Evolutionary conservation across 2,113 vertebrate species (phyloP).

Genomic region (Ceuthmochares aereus): DNA sequence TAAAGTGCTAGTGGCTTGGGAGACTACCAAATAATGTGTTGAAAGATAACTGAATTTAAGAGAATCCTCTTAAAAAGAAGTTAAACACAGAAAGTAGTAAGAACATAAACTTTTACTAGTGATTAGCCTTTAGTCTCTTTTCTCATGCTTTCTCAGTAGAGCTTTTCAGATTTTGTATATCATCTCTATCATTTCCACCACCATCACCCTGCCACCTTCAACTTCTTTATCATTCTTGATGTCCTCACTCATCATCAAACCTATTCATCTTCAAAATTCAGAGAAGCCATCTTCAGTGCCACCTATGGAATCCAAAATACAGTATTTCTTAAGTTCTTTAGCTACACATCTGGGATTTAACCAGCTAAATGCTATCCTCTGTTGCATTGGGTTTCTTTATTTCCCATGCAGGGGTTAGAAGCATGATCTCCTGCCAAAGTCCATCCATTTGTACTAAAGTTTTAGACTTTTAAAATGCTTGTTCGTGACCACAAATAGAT

Average conservation of each 20-base stretch:
- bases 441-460: neutral
- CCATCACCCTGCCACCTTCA: neutral
- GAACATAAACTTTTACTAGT: neutral
- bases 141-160: neutral
- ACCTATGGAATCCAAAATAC: neutral
- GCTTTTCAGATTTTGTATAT: neutral
- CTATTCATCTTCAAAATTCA: neutral
- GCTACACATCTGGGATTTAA: neutral
- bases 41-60: neutral
- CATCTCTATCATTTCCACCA: neutral
- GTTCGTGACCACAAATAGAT: neutral
- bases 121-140: neutral
- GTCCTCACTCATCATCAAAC: neutral
- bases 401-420: neutral
- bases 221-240: neutral
- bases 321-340: neutral
- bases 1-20: neutral
- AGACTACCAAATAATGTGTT: neutral
- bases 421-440: fast-evolving
- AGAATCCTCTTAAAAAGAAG: neutral
- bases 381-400: neutral
- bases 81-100: neutral
- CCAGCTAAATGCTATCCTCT: neutral
- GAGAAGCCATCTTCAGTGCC: neutral
- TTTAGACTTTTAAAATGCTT: neutral